Percentiles rank a stretch among this genome's conserved stretches.
Evolutionary conservation across 2,797 vertebrate genomes (phyloP).

Genomic region (Amblyopsis hoosieri): DNA sequence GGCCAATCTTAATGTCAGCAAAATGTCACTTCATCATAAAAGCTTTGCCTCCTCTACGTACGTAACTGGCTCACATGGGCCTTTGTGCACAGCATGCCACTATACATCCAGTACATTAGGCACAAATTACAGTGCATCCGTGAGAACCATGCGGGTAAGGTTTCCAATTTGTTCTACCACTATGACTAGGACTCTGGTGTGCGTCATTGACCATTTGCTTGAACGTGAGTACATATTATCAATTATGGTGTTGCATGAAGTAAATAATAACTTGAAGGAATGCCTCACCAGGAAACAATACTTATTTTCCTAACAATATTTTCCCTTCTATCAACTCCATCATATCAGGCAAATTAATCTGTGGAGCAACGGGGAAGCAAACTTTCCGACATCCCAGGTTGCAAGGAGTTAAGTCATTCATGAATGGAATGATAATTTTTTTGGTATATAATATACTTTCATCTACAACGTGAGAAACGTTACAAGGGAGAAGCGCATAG

Average conservation of each 20-base stretch:
- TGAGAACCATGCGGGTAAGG: constrained; percentile 66
- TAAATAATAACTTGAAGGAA: constrained; percentile 5
- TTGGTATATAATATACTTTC: no score
- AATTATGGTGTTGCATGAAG: constrained; percentile 25
- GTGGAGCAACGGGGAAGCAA: no score
- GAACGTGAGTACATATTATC: constrained; percentile 1
- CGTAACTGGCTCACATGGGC: constrained; percentile 65
- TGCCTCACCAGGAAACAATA: constrained; percentile 9
- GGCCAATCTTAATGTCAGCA: constrained; percentile 85
- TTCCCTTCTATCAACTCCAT: no score
- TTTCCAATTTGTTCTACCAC: constrained; percentile 56
- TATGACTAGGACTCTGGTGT: constrained; percentile 26
- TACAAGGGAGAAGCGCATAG: constrained; percentile 4
- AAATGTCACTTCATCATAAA: constrained; percentile 86
- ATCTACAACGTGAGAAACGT: no score
- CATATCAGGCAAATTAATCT: no score
- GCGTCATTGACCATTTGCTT: no score
- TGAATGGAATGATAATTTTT: no score
- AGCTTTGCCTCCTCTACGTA: constrained; percentile 72
- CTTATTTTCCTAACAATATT: no score
- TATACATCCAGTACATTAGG: constrained; percentile 78
- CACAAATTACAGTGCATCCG: constrained; percentile 70
- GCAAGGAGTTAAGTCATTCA: no score
- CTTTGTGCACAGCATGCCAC: constrained; percentile 77
- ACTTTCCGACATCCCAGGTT: no score